phyloP scores from a whole-genome alignment of 2,113 vertebrate genomes.

The Taxidea taxus region DNA sequence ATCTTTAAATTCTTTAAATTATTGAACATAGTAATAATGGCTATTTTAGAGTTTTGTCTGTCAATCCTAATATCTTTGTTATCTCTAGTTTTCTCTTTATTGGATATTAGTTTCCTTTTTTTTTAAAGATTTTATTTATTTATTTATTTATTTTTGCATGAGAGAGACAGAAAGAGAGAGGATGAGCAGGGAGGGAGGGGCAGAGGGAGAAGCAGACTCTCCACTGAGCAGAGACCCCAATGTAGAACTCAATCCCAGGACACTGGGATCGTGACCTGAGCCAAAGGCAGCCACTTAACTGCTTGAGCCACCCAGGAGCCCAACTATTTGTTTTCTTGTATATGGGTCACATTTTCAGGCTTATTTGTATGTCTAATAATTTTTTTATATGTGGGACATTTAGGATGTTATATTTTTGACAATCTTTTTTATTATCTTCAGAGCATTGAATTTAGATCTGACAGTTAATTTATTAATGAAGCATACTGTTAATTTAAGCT shows the following conservation, averaged over 20 bases:
- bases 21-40: not conserved
- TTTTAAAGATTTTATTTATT: no score
- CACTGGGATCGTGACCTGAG: no score
- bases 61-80: not conserved
- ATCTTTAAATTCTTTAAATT: not conserved
- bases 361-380: not conserved
- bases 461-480: not conserved
- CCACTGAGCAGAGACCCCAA: no score
- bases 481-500: not conserved
- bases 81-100: not conserved
- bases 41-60: not conserved
- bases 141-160: no score
- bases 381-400: not conserved
- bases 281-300: no score
- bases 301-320: no score
- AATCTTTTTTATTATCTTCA: not conserved
- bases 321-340: not conserved
- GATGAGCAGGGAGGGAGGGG: no score
- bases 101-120: no score
- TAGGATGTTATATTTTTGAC: not conserved
- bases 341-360: not conserved
- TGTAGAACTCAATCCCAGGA: no score
- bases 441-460: not conserved
- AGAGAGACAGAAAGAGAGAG: no score
- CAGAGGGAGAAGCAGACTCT: no score